Conservation (phyloP, 2,888 invertebrate genomes). For the Pollenia labialis region DNA sequence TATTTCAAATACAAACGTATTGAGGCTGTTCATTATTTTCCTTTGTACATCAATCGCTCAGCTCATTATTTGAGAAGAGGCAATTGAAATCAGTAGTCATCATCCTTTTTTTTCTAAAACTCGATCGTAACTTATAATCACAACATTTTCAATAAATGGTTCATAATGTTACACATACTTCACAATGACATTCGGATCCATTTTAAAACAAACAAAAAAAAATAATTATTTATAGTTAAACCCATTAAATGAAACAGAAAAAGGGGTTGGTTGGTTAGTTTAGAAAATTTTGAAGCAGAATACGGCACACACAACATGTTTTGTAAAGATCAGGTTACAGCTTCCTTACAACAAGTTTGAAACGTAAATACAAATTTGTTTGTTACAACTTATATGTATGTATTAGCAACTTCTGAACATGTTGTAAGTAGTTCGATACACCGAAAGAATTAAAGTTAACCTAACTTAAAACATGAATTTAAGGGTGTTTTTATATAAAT, state of each 20-base stretch:
- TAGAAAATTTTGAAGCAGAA: neutral
- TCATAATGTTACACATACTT: slow-evolving; percentile 19
- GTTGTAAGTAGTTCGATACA: slow-evolving; percentile 25
- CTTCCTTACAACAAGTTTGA: neutral
- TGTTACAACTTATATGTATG: neutral
- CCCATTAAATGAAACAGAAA: neutral
- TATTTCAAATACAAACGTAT: neutral
- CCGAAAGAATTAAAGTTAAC: neutral
- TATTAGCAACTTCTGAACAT: neutral
- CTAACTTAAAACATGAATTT: neutral
- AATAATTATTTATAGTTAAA: slow-evolving; percentile 24
- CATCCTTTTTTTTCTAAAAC: neutral
- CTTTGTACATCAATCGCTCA: neutral
- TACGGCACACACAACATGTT: neutral
- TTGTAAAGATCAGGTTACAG: neutral
- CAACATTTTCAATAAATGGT: slow-evolving; percentile 15
- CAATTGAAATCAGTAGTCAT: neutral
- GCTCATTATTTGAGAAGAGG: neutral
- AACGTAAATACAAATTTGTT: neutral
- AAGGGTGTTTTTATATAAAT: neutral
- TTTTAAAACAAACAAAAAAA: neutral
- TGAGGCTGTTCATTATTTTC: neutral
- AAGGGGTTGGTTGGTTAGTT: slow-evolving; percentile 22
- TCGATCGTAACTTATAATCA: slow-evolving; percentile 7
- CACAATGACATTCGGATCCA: slow-evolving; percentile 8